Conservation (phyloP, 2,888 invertebrate species). For the Flabesymbios commensalis region DNA sequence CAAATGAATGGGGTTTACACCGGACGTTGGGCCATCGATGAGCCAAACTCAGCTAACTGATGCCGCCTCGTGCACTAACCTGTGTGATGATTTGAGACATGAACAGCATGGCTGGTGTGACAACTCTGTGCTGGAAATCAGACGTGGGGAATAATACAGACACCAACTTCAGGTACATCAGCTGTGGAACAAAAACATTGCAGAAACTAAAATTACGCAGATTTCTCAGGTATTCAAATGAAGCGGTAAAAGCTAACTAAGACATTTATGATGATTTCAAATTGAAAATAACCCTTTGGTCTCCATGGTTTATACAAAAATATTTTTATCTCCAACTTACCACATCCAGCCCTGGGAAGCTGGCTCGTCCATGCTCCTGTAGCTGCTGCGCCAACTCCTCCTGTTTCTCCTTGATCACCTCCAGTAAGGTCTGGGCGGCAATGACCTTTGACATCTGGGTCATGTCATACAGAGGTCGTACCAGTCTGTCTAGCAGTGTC, state of each 20-base stretch:
- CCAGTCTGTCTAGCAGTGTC: slow-evolving; percentile 58
- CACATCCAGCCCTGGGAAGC: slow-evolving; percentile 54
- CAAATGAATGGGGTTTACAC: too few species aligned
- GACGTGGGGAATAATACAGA: slow-evolving; percentile 84
- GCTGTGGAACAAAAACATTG: slow-evolving; percentile 59
- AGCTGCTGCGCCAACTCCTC: slow-evolving; percentile 66
- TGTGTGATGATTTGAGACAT: slow-evolving; percentile 76
- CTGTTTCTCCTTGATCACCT: slow-evolving; percentile 76
- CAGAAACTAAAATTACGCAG: not conserved
- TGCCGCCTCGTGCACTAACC: too few species aligned
- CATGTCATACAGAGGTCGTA: slow-evolving; percentile 69
- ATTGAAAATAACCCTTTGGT: too few species aligned
- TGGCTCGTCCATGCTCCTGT: slow-evolving; percentile 59
- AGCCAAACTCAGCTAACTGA: too few species aligned
- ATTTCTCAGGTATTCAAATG: too few species aligned
- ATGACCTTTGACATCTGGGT: slow-evolving; percentile 73
- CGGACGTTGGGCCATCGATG: too few species aligned
- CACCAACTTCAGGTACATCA: slow-evolving; percentile 81
- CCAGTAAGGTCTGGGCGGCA: slow-evolving; percentile 71
- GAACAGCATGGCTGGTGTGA: slow-evolving; percentile 81
- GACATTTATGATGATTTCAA: too few species aligned
- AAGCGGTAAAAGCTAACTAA: too few species aligned
- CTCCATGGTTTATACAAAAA: too few species aligned
- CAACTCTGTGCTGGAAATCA: slow-evolving; percentile 85
- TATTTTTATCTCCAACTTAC: too few species aligned